These are phyloP conservation scores for Lontra canadensis DNA, from an alignment of 2,113 vertebrate genomes.

Conservation along the genomic window DNA sequence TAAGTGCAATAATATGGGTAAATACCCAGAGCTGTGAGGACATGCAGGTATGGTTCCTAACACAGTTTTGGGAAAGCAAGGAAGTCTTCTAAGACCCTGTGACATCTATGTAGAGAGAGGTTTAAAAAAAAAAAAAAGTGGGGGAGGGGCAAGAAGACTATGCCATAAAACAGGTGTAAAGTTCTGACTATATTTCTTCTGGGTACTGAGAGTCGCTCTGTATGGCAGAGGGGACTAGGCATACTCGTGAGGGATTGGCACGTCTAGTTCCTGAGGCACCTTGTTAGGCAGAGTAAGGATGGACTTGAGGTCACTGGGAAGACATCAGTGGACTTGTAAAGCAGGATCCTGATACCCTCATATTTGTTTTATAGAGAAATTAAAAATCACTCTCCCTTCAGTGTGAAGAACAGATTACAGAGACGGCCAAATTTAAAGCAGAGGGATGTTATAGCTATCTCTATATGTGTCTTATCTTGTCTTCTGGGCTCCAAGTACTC, in stretches of 20 bases:
- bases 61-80: neutral
- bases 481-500: neutral
- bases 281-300: neutral
- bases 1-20: neutral
- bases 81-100: neutral
- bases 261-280: neutral
- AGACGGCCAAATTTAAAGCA: neutral
- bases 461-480: neutral
- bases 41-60: neutral
- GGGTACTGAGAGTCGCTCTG: neutral
- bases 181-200: neutral
- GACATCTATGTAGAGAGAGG: neutral
- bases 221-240: neutral
- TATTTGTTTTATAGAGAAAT: neutral
- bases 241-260: neutral
- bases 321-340: neutral
- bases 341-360: neutral
- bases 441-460: neutral
- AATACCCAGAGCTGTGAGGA: neutral
- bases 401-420: neutral
- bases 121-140: neutral
- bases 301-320: neutral
- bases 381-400: neutral
- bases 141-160: neutral
- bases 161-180: neutral